Base-by-base conservation (phyloP, 2,113 vertebrate genomes). In the Macquaria australasica region DNA sequence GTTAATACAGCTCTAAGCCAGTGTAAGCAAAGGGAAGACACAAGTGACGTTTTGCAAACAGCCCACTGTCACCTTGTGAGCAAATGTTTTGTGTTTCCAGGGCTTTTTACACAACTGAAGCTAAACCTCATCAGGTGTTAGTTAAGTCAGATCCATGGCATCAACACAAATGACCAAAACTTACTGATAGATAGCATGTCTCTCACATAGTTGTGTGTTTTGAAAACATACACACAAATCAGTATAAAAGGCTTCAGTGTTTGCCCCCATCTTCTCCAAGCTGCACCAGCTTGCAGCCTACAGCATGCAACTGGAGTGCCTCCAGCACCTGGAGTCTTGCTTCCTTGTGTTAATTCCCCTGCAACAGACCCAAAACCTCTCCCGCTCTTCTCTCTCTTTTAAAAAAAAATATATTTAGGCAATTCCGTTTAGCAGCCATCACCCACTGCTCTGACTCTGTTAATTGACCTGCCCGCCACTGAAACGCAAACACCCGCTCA, bases 311-410 rank as follows among this genome's bases (percentile, higher is more conserved):
- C 86, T 77, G 78, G 66, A 86, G 80, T 53, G 75, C 84, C 84
- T 86, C 81, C 82, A 84, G 78, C 84, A 84, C 82, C 82, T 74
- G n/a, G 79, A 86, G 64, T 86, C 85, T 77, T 79, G 85, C 83
- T 92, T 87, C 92, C 85, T 92, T 90, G 69, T 93, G 91, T 94
- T 91, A 88, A 94, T 94, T 89, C 81, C 89, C 85, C 86, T 90
- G 90, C 92, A 89, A 83, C 87, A 87, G 82, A 91, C 84, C 75
- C 79, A 31, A 87, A 87, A 88, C 83, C 86, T 86, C 87, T 89
- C 81, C 84, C 91, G 88, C 91, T 91, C 73, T 89, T 73, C 73
- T 11, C 70, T 45, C 59, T 80, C n/a, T 62, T 79, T 59, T 74
- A n/a, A n/a, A n/a, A n/a, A n/a, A n/a, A 31, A 31, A 31, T 31